A percentile compares a stretch with the other conserved stretches of the same genome.
Evolutionary conservation across 2,888 invertebrate genomes (phyloP).

Genomic region (Amphipoea lucens): DNA sequence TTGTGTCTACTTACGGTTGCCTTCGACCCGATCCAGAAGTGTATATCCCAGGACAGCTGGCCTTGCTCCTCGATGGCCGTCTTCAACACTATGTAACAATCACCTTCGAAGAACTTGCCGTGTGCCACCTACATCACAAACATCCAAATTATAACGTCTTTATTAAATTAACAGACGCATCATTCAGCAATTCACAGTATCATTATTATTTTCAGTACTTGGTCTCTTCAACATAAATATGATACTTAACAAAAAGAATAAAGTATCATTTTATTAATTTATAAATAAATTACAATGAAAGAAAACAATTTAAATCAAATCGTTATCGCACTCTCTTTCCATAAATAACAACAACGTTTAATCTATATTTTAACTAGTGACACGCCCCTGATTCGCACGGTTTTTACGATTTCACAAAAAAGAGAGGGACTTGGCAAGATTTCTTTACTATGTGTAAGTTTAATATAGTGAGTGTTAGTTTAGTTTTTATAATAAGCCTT

Average conservation of each 20-base stretch:
- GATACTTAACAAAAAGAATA: not conserved
- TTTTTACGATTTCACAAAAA: too few species aligned
- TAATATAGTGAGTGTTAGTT: too few species aligned
- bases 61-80: conserved; percentile 96
- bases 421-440: too few species aligned
- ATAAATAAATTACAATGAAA: not conserved
- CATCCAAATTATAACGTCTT: not conserved
- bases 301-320: not conserved
- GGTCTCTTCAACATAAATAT: not conserved
- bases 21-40: conserved; percentile 99
- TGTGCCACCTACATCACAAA: conserved; percentile 91
- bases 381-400: too few species aligned
- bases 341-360: not conserved
- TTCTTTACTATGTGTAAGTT: too few species aligned
- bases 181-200: not conserved
- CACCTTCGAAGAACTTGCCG: conserved; percentile 99
- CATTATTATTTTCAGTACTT: not conserved
- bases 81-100: conserved; percentile 99
- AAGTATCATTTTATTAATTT: not conserved
- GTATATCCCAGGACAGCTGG: conserved; percentile 98
- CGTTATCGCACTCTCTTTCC: not conserved
- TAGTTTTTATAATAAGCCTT: too few species aligned
- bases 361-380: not conserved
- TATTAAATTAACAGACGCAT: not conserved
- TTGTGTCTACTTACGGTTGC: conserved; percentile 93